Evolutionary conservation across 2,888 invertebrate genomes (phyloP).

Genomic region (Chrysodeixis includens): DNA sequence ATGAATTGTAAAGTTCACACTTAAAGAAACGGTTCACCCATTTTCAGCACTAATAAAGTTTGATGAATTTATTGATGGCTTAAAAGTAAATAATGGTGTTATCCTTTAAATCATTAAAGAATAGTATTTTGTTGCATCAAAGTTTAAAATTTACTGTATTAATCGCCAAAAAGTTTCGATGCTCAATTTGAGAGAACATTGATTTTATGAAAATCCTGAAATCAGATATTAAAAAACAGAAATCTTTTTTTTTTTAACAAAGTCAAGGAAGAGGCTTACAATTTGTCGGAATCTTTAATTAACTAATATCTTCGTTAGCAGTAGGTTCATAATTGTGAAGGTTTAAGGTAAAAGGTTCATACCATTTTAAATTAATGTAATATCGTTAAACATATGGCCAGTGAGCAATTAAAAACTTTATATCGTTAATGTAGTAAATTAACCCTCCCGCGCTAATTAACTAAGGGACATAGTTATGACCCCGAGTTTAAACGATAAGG

Average conservation of each 20-base stretch:
- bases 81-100: conserved; percentile 6
- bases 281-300: too few species aligned
- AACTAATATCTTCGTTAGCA: neutral
- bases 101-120: too few species aligned
- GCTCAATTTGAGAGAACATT: too few species aligned
- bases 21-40: conserved; percentile 51
- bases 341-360: neutral
- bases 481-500: conserved; percentile 50
- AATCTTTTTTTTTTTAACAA: too few species aligned
- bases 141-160: too few species aligned
- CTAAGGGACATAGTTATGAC: conserved; percentile 49
- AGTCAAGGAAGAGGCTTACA: too few species aligned
- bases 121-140: too few species aligned
- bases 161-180: too few species aligned
- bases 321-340: neutral
- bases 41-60: conserved; percentile 49
- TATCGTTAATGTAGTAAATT: conserved; percentile 29
- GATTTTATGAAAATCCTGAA: too few species aligned
- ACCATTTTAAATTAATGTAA: neutral
- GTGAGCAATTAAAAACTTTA: conserved; percentile 35
- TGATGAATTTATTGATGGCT: conserved; percentile 44
- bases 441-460: conserved; percentile 44
- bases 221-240: too few species aligned
- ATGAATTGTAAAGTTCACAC: conserved; percentile 65
- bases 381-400: conserved; percentile 17